These are phyloP conservation scores for Magallana nippona DNA, from an alignment of 2,888 invertebrate genomes.

Conservation along the genomic window DNA sequence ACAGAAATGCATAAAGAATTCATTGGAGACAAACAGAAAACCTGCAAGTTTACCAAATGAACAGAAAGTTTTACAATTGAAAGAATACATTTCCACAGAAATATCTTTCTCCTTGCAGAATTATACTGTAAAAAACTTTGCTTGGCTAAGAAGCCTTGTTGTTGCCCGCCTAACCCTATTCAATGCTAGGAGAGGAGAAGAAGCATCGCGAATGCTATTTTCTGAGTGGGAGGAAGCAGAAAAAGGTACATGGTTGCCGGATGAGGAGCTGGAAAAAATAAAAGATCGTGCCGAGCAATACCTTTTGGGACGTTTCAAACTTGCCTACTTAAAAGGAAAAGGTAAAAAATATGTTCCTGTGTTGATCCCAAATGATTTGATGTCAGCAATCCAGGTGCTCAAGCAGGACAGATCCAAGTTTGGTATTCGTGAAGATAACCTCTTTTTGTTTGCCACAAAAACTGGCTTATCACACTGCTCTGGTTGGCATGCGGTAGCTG, in stretches of 20 bases:
- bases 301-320: conserved; percentile 42
- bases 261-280: conserved; percentile 42
- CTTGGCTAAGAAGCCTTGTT: conserved; percentile 51
- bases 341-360: conserved; percentile 53
- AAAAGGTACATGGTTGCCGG: conserved; percentile 44
- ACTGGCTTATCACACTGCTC: conserved; percentile 35
- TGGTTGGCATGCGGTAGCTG: conserved; percentile 42
- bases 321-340: conserved; percentile 52
- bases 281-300: conserved; percentile 46
- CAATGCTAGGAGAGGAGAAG: conserved; percentile 55
- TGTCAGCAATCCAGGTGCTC: conserved; percentile 43
- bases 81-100: conserved; percentile 44
- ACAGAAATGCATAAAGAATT: conserved; percentile 42
- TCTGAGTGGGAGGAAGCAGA: conserved; percentile 53
- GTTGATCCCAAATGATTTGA: conserved; percentile 48
- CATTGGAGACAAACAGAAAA: conserved; percentile 42
- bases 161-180: conserved; percentile 52
- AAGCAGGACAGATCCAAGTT: conserved; percentile 1
- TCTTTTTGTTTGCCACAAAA: conserved; percentile 47
- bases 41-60: conserved; percentile 48
- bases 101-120: conserved; percentile 33
- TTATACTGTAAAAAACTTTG: conserved; percentile 41
- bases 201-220: conserved; percentile 48
- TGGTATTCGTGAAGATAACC: conserved; percentile 40
- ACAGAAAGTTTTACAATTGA: conserved; percentile 41